Evolutionary conservation across 2,113 vertebrate genomes (phyloP).

Genomic region (Podiceps cristatus): DNA sequence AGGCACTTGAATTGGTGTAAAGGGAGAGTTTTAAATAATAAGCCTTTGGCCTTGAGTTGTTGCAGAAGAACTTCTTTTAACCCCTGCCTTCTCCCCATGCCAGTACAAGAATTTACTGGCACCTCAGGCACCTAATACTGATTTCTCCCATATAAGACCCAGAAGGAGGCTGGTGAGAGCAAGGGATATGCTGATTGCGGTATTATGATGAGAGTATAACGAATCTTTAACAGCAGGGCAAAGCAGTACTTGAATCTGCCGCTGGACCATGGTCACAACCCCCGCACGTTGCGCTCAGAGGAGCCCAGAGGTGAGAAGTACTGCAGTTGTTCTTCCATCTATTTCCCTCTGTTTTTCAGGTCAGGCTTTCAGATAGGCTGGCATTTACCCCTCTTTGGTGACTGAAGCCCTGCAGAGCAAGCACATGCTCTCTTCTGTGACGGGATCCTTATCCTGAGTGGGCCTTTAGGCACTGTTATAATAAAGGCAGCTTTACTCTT

Average conservation of each 20-base stretch:
- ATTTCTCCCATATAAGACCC: background rate
- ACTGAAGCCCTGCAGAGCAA: background rate
- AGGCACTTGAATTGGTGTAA: background rate
- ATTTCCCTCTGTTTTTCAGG: background rate
- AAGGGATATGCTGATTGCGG: background rate
- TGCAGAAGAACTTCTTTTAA: background rate
- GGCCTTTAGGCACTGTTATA: background rate
- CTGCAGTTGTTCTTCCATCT: background rate
- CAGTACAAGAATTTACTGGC: accelerated
- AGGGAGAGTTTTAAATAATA: background rate
- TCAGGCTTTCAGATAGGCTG: background rate
- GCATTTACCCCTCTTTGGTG: background rate
- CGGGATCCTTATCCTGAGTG: background rate
- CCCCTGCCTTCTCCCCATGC: background rate
- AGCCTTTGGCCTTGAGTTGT: background rate
- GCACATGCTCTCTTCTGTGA: background rate
- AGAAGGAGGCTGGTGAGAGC: background rate
- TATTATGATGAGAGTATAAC: background rate
- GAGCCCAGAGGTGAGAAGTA: background rate
- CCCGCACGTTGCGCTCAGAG: background rate
- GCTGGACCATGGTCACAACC: background rate
- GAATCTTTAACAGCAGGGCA: background rate
- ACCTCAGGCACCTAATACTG: background rate
- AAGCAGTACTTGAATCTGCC: background rate
- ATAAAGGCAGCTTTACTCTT: background rate